Evolutionary conservation across 1,140 invertebrate species (phyloP), one percentile per base, ranked within the genome.

Genomic region (Euglossa dilemma): DNA sequence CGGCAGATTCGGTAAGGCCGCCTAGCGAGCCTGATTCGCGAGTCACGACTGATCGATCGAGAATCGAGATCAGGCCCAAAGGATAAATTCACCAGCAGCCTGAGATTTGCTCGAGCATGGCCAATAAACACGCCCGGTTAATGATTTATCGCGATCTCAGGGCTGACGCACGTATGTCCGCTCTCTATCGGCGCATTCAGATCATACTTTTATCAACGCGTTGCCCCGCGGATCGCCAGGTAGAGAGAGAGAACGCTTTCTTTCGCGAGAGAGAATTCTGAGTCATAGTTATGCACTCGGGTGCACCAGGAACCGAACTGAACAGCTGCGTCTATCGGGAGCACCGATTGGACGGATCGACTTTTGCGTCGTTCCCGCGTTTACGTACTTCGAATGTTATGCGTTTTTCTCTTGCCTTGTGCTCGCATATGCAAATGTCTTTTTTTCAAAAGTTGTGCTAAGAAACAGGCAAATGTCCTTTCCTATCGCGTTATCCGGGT

Each of bases 121-220:
- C 80, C 80, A 86, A 87, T 87, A 86, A 87, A 86, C 85, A 84
- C 86, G 85, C 85, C 85, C 71, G 86, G 75, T 76, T 87, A 86
- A 87, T 87, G 80, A 87, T 87, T 87, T 87, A 87, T 84, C 86
- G 72, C 56, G 71, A 61, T 74, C 66, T 64, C 54, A 23, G 16
- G 67, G 67, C 67, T 78, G 61, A 80, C 54, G 70, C 69, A 75
- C 63, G 56, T 66, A 59, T 45, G 25, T 59, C 20, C 59, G 66
- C 43, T 75, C 56, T 74, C 80, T 80, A 77, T 82, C 67, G 56
- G 43, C 61, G 47, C 67, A 23, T 85, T 70, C 57, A 54, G 67
- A 71, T 82, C 59, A 28, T 59, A 59, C 54, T 79, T 79, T 79
- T 79, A 59, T 77, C 76, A 47, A 11, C 56, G 67, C 47, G 52